Conservation (phyloP, 2,113 vertebrate genomes). For the Marmota monax region DNA sequence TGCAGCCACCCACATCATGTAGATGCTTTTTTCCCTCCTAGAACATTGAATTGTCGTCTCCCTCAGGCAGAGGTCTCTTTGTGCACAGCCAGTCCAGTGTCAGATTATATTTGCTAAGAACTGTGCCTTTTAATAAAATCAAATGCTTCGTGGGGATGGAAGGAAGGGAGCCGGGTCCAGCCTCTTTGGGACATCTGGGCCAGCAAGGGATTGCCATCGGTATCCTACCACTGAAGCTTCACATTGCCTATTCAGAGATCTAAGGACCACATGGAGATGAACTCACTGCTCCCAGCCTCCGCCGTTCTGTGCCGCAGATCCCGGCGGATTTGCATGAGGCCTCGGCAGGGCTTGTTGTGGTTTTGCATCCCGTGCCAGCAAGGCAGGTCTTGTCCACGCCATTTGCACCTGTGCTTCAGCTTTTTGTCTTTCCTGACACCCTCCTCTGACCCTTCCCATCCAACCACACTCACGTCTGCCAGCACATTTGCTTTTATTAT, state of each 20-base stretch:
- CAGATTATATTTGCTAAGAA: background rate
- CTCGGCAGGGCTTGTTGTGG: background rate
- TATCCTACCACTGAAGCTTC: background rate
- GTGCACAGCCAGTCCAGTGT: background rate
- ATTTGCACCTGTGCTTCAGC: background rate
- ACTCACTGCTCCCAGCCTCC: accelerated
- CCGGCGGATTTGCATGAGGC: background rate
- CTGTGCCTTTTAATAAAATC: background rate
- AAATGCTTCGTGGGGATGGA: background rate
- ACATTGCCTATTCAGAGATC: background rate
- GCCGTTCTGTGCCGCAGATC: background rate
- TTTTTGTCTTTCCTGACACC: background rate
- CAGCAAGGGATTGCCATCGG: background rate
- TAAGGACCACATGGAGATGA: background rate
- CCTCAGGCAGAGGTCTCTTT: background rate
- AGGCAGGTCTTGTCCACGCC: background rate
- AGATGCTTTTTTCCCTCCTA: background rate
- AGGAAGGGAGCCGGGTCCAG: background rate
- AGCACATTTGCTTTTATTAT: background rate
- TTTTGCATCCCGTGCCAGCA: too few species aligned
- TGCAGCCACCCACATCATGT: accelerated
- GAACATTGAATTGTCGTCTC: background rate
- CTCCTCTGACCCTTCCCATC: too few species aligned
- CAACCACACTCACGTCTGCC: too few species aligned
- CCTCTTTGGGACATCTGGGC: background rate